Evolutionary conservation across 2,797 vertebrate genomes (phyloP).

Genomic region (Catamblyrhynchus diadema): DNA sequence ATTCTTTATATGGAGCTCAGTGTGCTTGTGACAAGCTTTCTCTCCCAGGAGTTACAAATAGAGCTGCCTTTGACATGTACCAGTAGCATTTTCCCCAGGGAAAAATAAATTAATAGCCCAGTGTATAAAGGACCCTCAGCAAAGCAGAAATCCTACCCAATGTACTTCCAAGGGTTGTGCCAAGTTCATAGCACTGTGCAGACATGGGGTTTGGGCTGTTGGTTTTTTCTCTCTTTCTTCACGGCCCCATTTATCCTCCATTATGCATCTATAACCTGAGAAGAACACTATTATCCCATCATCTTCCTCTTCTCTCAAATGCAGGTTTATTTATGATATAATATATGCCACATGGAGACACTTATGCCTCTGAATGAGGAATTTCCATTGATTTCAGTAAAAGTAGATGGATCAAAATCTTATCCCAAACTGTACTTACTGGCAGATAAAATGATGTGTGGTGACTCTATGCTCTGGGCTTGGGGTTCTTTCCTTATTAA

Average conservation of each 20-base stretch:
- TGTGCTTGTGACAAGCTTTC: neutral
- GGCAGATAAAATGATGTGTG: neutral
- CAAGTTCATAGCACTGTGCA: accelerated
- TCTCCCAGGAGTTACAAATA: neutral
- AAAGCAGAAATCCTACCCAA: neutral
- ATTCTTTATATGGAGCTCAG: neutral
- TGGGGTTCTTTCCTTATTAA: neutral
- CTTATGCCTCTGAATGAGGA: neutral
- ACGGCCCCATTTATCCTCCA: neutral
- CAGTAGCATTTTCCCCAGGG: neutral
- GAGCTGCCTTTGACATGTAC: neutral
- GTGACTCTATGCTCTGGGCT: neutral
- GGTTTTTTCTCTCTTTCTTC: neutral
- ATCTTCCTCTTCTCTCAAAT: neutral
- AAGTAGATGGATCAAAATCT: neutral
- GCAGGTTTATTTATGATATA: neutral
- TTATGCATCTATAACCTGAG: neutral
- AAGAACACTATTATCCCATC: neutral
- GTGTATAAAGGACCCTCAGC: neutral
- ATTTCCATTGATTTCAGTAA: neutral
- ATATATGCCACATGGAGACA: neutral
- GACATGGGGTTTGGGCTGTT: neutral
- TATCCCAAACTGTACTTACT: neutral
- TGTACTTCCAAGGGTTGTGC: neutral
- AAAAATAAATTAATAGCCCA: neutral